Conservation (phyloP, 2,888 invertebrate species). For the Laothoe populi region DNA sequence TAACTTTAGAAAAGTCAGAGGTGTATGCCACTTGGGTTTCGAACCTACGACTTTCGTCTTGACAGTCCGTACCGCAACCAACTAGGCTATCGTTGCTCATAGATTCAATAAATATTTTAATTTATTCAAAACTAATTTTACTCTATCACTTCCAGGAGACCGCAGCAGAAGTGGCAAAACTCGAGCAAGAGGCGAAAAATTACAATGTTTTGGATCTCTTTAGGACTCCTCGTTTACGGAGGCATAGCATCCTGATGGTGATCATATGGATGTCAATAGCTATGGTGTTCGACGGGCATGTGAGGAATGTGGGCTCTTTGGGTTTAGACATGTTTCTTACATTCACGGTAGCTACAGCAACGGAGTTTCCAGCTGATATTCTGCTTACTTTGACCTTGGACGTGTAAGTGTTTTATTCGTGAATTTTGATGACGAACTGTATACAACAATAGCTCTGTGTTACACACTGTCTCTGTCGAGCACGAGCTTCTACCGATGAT, state of each 20-base stretch:
- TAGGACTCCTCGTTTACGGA: slow-evolving; percentile 90
- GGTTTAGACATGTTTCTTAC: slow-evolving; percentile 92
- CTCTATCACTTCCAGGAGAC: slow-evolving; percentile 75
- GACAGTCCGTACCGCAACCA: too few species aligned
- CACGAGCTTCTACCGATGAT: too few species aligned
- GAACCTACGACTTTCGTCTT: too few species aligned
- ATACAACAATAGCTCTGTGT: too few species aligned
- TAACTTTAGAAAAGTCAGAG: too few species aligned
- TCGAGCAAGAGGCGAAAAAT: slow-evolving; percentile 88
- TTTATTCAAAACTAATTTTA: too few species aligned
- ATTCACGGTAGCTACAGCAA: slow-evolving; percentile 92
- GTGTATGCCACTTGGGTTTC: too few species aligned
- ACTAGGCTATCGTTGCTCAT: too few species aligned
- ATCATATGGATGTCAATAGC: slow-evolving; percentile 94
- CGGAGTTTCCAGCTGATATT: slow-evolving; percentile 93
- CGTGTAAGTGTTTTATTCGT: slow-evolving; percentile 55
- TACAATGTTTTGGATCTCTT: slow-evolving; percentile 92
- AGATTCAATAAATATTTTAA: too few species aligned
- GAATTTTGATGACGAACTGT: too few species aligned
- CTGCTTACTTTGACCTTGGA: slow-evolving; percentile 90
- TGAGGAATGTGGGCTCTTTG: slow-evolving; percentile 92
- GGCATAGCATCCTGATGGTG: slow-evolving; percentile 89
- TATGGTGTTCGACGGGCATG: slow-evolving; percentile 94
- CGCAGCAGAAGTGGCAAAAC: slow-evolving; percentile 87
- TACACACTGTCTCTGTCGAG: too few species aligned